Conservation (phyloP, 2,113 vertebrate genomes). For the Eidolon helvum region DNA sequence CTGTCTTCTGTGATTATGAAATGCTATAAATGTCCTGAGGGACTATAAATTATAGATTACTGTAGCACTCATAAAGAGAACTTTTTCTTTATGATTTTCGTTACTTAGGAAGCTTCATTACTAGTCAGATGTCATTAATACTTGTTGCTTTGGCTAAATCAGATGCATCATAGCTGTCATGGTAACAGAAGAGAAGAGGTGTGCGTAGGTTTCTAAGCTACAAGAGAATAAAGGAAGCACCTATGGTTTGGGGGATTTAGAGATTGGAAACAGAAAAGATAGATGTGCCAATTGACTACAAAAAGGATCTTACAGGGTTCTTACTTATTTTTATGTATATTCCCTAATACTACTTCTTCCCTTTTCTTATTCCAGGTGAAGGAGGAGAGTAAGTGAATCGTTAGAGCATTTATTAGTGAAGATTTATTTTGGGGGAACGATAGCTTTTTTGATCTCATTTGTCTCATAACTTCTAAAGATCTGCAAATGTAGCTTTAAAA, state of each 20-base stretch:
- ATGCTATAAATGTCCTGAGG: background rate
- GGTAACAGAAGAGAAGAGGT: background rate
- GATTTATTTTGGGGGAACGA: background rate
- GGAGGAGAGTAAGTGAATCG: background rate
- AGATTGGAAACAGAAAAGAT: background rate
- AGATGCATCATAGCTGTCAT: background rate
- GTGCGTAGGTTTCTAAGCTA: background rate
- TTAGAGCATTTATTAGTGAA: background rate
- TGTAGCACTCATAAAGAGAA: background rate
- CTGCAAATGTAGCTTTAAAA: background rate
- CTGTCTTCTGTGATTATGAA: background rate
- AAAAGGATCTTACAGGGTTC: background rate
- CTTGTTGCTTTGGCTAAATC: background rate
- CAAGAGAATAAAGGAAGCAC: background rate
- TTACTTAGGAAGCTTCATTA: background rate
- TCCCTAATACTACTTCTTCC: background rate
- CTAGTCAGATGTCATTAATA: background rate
- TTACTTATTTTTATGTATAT: background rate
- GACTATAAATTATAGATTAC: background rate
- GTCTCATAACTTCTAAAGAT: background rate
- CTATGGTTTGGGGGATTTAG: background rate
- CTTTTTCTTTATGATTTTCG: background rate
- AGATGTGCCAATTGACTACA: background rate
- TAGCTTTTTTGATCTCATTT: background rate
- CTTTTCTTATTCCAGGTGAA: background rate